Evolutionary conservation across 37 sponge, comb jelly and placozoan species (phyloP).

Genomic region (Mnemiopsis leidyi): DNA sequence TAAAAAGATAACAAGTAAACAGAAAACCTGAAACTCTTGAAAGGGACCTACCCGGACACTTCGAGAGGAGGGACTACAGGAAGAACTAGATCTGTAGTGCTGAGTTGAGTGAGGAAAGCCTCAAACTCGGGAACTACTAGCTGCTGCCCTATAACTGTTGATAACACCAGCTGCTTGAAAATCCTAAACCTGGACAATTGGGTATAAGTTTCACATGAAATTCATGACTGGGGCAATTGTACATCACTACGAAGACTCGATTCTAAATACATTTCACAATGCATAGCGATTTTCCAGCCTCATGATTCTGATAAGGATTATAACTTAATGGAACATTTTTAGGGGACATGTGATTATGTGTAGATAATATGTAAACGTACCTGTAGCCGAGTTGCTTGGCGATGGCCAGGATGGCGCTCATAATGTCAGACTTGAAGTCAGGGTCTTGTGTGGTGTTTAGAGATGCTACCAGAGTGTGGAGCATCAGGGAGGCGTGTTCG

Average conservation of each 20-base stretch:
- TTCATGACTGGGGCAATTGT: too few species aligned
- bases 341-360: too few species aligned
- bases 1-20: too few species aligned
- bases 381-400: slow-evolving; percentile 71
- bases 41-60: neutral
- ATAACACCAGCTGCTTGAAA: slow-evolving; percentile 21
- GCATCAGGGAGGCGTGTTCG: slow-evolving; percentile 88
- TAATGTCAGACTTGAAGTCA: neutral
- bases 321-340: too few species aligned
- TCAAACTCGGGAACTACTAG: slow-evolving; percentile 1
- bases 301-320: too few species aligned
- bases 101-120: slow-evolving; percentile 35
- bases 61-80: slow-evolving; percentile 10
- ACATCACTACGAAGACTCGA: too few species aligned
- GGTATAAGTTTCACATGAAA: too few species aligned
- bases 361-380: slow-evolving; percentile 69
- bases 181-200: slow-evolving; percentile 16
- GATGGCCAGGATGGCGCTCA: slow-evolving; percentile 6
- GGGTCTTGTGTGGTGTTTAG: slow-evolving; percentile 75
- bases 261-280: too few species aligned
- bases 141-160: neutral
- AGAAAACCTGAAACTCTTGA: neutral
- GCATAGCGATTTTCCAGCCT: too few species aligned
- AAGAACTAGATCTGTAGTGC: neutral
- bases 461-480: slow-evolving; percentile 77